phyloP scores from a whole-genome alignment of 2,888 invertebrate genomes.

The Eugnorisma glareosa region DNA sequence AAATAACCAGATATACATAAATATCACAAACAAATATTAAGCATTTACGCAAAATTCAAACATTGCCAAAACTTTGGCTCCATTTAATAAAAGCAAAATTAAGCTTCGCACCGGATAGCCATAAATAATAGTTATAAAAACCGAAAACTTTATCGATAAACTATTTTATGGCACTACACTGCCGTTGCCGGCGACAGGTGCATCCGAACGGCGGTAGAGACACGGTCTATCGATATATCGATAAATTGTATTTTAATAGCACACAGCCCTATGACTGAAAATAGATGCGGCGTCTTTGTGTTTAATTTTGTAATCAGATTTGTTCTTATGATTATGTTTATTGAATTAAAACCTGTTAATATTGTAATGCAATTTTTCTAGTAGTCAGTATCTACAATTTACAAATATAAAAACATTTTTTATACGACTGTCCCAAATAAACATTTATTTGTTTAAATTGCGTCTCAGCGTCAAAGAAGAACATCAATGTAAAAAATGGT shows the following conservation, averaged over 20 bases:
- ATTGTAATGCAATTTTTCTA: neutral
- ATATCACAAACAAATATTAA: neutral
- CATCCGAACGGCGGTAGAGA: conserved; percentile 72
- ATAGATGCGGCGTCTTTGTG: conserved; percentile 67
- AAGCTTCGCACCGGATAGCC: conserved; percentile 20
- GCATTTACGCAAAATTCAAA: neutral
- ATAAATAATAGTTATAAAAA: conserved; percentile 56
- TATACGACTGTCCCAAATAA: neutral
- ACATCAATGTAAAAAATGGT: no score
- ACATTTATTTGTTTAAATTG: neutral
- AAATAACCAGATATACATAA: neutral
- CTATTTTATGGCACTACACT: conserved; percentile 74
- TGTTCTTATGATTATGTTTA: neutral
- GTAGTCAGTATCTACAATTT: neutral
- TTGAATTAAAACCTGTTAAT: neutral
- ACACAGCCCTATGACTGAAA: conserved; percentile 66
- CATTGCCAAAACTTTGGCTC: neutral
- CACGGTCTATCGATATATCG: conserved; percentile 80
- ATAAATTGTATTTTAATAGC: conserved; percentile 84
- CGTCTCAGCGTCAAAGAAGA: neutral
- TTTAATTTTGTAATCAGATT: conserved; percentile 18
- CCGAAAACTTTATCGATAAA: conserved; percentile 71
- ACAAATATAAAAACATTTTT: neutral
- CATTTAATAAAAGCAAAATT: conserved; percentile 48
- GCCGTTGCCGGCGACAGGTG: conserved; percentile 83